Percentiles rank a stretch among this genome's conserved stretches.
Conservation (phyloP, 2,797 vertebrate genomes). For the Oreonectes daqikongensis region DNA sequence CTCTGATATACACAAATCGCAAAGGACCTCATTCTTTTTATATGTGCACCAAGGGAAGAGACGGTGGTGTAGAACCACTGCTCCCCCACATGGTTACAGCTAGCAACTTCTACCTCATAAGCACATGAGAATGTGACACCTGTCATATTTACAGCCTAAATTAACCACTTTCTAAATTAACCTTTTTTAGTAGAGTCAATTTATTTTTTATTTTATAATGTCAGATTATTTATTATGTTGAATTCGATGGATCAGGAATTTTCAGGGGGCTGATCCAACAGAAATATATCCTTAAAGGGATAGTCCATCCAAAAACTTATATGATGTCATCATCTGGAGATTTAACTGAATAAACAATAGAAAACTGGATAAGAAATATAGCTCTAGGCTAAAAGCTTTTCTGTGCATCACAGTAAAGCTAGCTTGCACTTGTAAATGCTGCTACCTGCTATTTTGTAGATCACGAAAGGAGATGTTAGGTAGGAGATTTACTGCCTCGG, state of each 20-base stretch:
- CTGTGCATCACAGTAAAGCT: neutral
- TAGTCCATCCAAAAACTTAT: neutral
- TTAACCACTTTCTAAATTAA: neutral
- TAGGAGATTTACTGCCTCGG: neutral
- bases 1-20: conserved; percentile 51
- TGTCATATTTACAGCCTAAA: neutral
- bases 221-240: too few relatives aligned
- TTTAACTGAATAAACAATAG: too few relatives aligned
- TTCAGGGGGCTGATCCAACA: neutral
- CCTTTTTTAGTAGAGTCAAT: neutral
- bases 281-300: neutral
- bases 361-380: too few relatives aligned
- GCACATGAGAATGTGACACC: too few relatives aligned
- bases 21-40: conserved; percentile 55
- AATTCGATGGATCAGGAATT: too few relatives aligned
- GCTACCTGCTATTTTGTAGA: too few relatives aligned
- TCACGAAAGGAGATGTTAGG: too few relatives aligned
- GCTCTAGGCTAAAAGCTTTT: too few relatives aligned
- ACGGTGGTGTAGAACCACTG: conserved; percentile 58
- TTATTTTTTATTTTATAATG: too few relatives aligned
- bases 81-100: conserved; percentile 62
- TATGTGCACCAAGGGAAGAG: neutral
- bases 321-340: neutral
- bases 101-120: conserved; percentile 34
- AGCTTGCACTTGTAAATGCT: neutral